A percentile compares a stretch with the other conserved stretches of the same genome.
phyloP scores from a whole-genome alignment of 37 sponge, comb jelly and placozoan genomes.

The Lycopodina hypogea region DNA sequence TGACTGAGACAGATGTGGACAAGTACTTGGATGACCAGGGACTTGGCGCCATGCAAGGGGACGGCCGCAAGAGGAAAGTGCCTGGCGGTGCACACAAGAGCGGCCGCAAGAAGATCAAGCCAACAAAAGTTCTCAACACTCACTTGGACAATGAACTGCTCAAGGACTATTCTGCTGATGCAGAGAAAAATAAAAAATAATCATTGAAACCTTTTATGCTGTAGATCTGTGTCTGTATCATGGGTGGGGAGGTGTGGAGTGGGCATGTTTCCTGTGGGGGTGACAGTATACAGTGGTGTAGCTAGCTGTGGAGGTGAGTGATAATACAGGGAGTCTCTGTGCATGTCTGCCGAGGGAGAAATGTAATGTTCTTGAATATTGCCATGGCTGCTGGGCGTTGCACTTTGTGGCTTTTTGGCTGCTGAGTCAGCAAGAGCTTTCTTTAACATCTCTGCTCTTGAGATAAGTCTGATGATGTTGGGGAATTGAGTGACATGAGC shows the following conservation, averaged over 20 bases:
- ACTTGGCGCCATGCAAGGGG: slow-evolving; percentile 64
- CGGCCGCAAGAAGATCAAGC: slow-evolving; percentile 34
- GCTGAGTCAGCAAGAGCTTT: too few species aligned
- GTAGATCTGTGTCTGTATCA: neutral
- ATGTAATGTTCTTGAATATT: too few species aligned
- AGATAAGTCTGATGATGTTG: slow-evolving; percentile 2
- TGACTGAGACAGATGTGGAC: slow-evolving; percentile 66
- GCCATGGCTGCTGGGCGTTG: too few species aligned
- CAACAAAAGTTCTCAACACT: slow-evolving; percentile 51
- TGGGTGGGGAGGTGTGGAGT: too few species aligned
- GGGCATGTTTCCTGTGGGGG: too few species aligned
- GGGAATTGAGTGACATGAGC: slow-evolving; percentile 40
- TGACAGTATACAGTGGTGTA: too few species aligned
- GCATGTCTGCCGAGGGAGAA: too few species aligned
- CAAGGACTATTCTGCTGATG: slow-evolving; percentile 53
- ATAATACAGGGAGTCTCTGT: too few species aligned
- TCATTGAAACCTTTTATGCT: neutral
- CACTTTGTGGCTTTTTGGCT: too few species aligned
- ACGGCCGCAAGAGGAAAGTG: slow-evolving; percentile 30
- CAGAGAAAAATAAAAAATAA: neutral
- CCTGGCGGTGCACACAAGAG: slow-evolving; percentile 25
- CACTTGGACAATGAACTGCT: slow-evolving; percentile 66
- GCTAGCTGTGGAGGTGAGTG: too few species aligned
- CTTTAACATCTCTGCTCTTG: too few species aligned
- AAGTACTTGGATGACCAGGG: slow-evolving; percentile 63